A percentile compares a stretch with the other conserved stretches of the same genome.
Evolutionary conservation across 2,113 vertebrate species (phyloP).

Genomic region (Scalopus aquaticus): DNA sequence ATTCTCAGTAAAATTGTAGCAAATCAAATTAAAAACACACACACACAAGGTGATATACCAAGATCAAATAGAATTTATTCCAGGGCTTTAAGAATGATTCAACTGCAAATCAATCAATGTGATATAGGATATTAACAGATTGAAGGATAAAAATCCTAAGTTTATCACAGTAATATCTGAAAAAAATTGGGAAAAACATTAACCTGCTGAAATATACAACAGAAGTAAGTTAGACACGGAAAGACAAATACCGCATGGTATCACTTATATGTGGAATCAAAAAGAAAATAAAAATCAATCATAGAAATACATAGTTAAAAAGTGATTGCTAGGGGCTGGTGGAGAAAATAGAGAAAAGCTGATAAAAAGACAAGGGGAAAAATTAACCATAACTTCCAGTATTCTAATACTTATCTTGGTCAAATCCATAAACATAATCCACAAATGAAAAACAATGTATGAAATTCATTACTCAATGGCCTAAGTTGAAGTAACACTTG

Average conservation of each 20-base stretch:
- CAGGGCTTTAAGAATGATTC: neutral
- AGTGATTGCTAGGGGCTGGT: neutral
- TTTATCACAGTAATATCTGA: neutral
- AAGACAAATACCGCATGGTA: neutral
- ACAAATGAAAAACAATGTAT: constrained; percentile 48
- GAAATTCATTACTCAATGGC: neutral
- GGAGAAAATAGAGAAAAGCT: neutral
- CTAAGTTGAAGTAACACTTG: too few species aligned
- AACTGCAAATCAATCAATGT: neutral
- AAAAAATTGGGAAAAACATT: neutral
- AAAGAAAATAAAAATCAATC: neutral
- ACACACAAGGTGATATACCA: neutral
- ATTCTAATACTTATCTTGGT: constrained; percentile 80
- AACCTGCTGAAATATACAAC: neutral
- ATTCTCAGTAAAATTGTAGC: neutral
- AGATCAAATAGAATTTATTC: neutral
- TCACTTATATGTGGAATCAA: neutral
- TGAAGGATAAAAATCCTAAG: too few species aligned
- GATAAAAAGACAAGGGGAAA: neutral
- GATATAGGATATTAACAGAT: neutral
- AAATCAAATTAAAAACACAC: neutral
- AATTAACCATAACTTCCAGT: constrained; percentile 67
- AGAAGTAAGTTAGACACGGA: neutral
- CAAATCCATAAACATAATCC: constrained; percentile 81
- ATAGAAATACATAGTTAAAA: neutral